Evolutionary conservation across 2,888 invertebrate genomes (phyloP), one percentile per base, ranked within the genome.

Genomic region (Limnephilus rhombicus): DNA sequence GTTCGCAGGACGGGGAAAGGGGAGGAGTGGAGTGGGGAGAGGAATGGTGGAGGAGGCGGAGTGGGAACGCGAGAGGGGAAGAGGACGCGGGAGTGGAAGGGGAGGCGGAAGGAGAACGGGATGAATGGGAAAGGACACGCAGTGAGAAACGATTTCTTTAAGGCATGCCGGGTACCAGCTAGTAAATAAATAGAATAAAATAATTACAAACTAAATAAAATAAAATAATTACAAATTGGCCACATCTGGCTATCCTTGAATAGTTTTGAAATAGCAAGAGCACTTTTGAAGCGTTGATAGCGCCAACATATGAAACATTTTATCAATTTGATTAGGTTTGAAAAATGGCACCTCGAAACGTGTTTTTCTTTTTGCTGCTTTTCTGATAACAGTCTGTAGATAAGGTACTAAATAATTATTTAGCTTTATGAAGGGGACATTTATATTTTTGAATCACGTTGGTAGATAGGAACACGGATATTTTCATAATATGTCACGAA

Each of bases 241-340:
- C 5, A 68, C 68, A n/a, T 68, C 68, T 68, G 68, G 24, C 68
- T 68, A 68, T 68, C 68, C 68, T 68, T 68, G 68, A 68, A 68
- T 68, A 68, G 68, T 68, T 68, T 68, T 68, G 24, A 68, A 68
- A 68, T 68, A 24, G 24, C 68, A 68, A 68, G 68, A 68, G 68
- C 68, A n/a, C 68, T 68, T 68, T 68, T 68, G 68, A 68, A 68
- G 24, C n/a, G 68, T 68, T 68, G 68, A 68, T 68, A 68, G 68
- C 24, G 24, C 68, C 68, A 68, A 68, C 68, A n/a, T 68, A 68
- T 68, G 0, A 24, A 68, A 68, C 68, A 68, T 68, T 68, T 68
- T 68, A 68, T 68, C 68, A 68, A 68, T 68, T n/a, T 68, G 68
- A 68, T 68, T 68, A 68, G 68, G n/a, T 68, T n/a, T 68, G 68